phyloP scores from a whole-genome alignment of 2,888 invertebrate genomes.

The Smittia sp. region DNA sequence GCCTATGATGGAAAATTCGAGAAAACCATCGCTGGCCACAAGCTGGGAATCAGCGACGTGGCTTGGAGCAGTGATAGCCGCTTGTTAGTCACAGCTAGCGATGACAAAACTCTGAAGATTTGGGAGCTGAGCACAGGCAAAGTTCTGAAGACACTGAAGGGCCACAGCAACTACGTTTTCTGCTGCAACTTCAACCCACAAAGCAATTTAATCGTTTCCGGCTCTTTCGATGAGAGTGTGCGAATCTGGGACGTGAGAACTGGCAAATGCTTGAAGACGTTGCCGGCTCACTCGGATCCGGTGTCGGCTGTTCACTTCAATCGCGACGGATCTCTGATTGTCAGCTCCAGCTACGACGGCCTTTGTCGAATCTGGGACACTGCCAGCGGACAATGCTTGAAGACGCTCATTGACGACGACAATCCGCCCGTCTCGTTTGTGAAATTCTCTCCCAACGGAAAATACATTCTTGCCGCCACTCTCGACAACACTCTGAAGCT shows the following conservation, averaged over 20 bases:
- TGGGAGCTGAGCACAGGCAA: constrained; percentile 97
- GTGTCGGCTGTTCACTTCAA: constrained; percentile 99
- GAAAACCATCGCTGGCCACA: constrained; percentile 96
- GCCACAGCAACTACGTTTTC: constrained; percentile 99
- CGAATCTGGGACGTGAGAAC: constrained; percentile 99
- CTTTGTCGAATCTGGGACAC: constrained; percentile 99
- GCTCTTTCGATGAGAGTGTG: constrained; percentile 99
- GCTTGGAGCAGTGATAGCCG: constrained; percentile 98
- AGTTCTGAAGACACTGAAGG: constrained; percentile 96
- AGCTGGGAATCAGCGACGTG: constrained; percentile 97
- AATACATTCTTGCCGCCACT: constrained; percentile 97
- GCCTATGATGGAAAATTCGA: constrained; percentile 99
- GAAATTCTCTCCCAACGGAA: constrained; percentile 99
- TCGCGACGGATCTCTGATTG: constrained; percentile 96
- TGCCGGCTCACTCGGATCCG: constrained; percentile 99
- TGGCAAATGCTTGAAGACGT: constrained; percentile 95
- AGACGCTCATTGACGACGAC: constrained; percentile 98
- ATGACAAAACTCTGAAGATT: constrained; percentile 84
- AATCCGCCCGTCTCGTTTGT: constrained; percentile 99
- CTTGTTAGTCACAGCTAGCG: constrained; percentile 88
- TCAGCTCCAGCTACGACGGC: constrained; percentile 98
- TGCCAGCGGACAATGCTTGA: constrained; percentile 97
- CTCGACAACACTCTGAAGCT: constrained; percentile 96
- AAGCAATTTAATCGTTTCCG: constrained; percentile 97
- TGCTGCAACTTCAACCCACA: constrained; percentile 99